These are phyloP conservation scores for Seira ritae DNA, from an alignment of 2,888 invertebrate species.

Conservation along the genomic window DNA sequence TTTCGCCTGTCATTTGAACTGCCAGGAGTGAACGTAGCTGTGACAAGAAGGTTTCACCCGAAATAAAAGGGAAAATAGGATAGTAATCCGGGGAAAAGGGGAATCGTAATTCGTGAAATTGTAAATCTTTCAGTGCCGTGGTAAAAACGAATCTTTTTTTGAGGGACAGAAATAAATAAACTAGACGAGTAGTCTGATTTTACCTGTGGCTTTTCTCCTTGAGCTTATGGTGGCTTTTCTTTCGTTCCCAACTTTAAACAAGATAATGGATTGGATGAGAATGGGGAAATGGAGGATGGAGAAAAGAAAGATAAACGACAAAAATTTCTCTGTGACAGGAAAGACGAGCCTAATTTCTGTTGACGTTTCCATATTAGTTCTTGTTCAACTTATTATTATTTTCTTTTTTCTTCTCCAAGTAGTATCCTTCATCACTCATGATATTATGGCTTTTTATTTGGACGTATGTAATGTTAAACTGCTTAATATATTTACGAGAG, in stretches of 20 bases:
- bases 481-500: no score
- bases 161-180: neutral
- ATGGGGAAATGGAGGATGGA: neutral
- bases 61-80: neutral
- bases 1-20: neutral
- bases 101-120: neutral
- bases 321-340: neutral
- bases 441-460: no score
- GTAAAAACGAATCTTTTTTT: neutral
- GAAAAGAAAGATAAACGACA: neutral
- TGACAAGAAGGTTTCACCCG: neutral
- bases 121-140: neutral
- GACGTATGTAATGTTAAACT: no score
- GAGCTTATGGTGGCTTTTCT: neutral
- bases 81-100: neutral
- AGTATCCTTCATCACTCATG: no score
- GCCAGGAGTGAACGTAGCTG: neutral
- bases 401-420: no score
- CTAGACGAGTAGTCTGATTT: neutral
- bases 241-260: neutral
- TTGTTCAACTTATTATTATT: neutral
- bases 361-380: neutral
- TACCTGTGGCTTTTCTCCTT: slow-evolving; percentile 3
- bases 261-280: slow-evolving; percentile 5
- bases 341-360: neutral